phyloP scores from a whole-genome alignment of 2,888 invertebrate genomes.

The Actias luna region DNA sequence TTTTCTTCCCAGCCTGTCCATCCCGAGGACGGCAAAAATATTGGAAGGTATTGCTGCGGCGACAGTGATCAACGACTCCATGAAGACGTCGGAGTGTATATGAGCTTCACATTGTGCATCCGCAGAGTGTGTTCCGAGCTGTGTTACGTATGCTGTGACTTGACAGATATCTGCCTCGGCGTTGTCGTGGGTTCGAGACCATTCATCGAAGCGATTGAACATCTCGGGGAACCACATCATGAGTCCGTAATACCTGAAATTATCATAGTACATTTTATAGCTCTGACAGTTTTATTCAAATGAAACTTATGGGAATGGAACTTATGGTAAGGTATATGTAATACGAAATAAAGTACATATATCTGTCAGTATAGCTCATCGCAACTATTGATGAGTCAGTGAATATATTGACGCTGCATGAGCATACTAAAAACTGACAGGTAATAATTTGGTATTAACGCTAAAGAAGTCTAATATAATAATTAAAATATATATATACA shows the following conservation, averaged over 20 bases:
- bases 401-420: no score
- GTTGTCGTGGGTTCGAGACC: conserved; percentile 85
- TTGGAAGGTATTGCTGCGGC: conserved; percentile 93
- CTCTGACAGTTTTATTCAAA: background rate
- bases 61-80: conserved; percentile 93
- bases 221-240: conserved; percentile 99
- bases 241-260: conserved; percentile 91
- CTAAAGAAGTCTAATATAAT: no score
- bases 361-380: no score
- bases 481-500: no score
- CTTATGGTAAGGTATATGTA: no score
- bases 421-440: no score
- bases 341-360: no score
- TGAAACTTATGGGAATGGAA: no score
- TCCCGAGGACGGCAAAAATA: conserved; percentile 89
- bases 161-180: conserved; percentile 86
- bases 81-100: conserved; percentile 90
- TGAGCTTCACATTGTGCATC: conserved; percentile 84
- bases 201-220: conserved; percentile 94
- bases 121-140: conserved; percentile 83
- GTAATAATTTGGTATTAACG: no score
- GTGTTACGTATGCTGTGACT: conserved; percentile 89
- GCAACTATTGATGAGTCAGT: no score
- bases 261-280: background rate
- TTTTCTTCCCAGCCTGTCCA: conserved; percentile 93